These are phyloP conservation scores for Drosophila pallidifrons DNA, from an alignment of 1,140 invertebrate genomes.

Conservation along the genomic window DNA sequence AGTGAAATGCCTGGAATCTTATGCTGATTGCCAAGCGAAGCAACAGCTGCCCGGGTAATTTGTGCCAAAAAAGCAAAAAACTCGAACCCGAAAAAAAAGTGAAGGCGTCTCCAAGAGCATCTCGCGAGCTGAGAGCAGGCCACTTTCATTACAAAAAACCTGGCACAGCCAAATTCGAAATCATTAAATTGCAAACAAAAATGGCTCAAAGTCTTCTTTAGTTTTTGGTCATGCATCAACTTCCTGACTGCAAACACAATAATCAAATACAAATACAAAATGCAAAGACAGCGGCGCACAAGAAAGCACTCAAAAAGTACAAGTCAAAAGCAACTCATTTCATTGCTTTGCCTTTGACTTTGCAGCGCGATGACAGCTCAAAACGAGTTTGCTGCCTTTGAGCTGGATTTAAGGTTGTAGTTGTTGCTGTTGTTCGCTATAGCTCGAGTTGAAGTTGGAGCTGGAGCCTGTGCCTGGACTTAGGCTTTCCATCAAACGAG, in stretches of 20 bases:
- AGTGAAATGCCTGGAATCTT: slow-evolving; percentile 66
- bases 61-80: slow-evolving; percentile 26
- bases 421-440: too few species aligned
- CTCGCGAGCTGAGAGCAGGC: slow-evolving; percentile 35
- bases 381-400: slow-evolving; percentile 56
- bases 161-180: slow-evolving; percentile 37
- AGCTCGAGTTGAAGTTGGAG: background rate
- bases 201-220: slow-evolving; percentile 27
- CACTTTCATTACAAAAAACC: slow-evolving; percentile 66
- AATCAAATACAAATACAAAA: slow-evolving; percentile 27
- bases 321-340: slow-evolving; percentile 31
- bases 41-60: slow-evolving; percentile 73
- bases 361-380: slow-evolving; percentile 21
- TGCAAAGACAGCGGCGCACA: slow-evolving; percentile 51
- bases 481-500: slow-evolving; percentile 42
- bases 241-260: slow-evolving; percentile 40
- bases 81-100: slow-evolving; percentile 57
- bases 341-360: slow-evolving; percentile 42
- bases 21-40: slow-evolving; percentile 57
- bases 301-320: slow-evolving; percentile 12
- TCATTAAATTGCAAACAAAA: slow-evolving; percentile 44
- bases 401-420: background rate
- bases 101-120: slow-evolving; percentile 60
- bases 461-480: slow-evolving; percentile 3
- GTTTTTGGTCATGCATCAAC: slow-evolving; percentile 41